phyloP scores from a whole-genome alignment of 35 echinoderm and acorn worm genomes.

The Stichopus chloronotus region DNA sequence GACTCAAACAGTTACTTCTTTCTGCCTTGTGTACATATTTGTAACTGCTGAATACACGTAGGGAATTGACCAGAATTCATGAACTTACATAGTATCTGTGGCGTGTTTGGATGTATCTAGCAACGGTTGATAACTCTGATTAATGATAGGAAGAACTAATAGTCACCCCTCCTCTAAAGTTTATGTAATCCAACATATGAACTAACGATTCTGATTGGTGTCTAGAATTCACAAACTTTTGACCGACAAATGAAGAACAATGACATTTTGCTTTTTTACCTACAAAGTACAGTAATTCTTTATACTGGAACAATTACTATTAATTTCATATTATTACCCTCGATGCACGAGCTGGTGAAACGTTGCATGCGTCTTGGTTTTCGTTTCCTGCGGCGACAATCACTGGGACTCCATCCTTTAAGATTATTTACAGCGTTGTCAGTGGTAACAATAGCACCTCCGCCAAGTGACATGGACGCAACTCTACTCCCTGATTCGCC shows the following conservation, averaged over 20 bases:
- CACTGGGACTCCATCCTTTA: conserved; percentile 45
- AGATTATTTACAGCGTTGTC: conserved; percentile 21
- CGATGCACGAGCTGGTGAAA: conserved; percentile 51
- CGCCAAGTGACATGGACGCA: conserved; percentile 71
- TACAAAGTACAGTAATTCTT: not conserved
- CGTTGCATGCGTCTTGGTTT: conserved; percentile 53
- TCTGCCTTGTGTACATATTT: no score
- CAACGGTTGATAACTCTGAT: no score
- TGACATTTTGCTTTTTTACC: not conserved
- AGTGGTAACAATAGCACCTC: conserved; percentile 15
- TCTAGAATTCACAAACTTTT: not conserved
- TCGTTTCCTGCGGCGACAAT: conserved; percentile 65
- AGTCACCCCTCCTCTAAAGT: no score
- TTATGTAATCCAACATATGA: no score
- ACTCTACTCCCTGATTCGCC: conserved; percentile 23
- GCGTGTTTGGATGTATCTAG: no score
- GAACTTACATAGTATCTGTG: no score
- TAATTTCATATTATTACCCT: conserved; percentile 31
- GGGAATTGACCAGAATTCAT: no score
- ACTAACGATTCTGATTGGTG: no score
- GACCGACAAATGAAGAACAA: not conserved
- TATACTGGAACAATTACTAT: not conserved
- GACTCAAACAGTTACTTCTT: no score
- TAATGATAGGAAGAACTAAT: no score
- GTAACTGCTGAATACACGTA: no score